Evolutionary conservation across 2,797 vertebrate species (phyloP), one percentile per base, ranked within the genome.

Genomic region (Mycteria americana): DNA sequence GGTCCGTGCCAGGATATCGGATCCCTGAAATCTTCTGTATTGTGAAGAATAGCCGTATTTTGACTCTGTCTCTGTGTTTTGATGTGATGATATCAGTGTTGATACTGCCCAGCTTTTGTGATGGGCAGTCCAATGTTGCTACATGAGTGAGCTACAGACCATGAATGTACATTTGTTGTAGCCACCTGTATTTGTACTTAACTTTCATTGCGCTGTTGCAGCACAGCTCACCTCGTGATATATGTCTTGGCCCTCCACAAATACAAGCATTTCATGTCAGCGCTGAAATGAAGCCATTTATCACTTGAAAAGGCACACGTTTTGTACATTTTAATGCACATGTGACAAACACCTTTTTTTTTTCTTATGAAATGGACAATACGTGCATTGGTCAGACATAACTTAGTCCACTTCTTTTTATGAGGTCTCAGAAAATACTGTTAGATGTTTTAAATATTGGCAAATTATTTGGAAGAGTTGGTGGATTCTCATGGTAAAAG

Each of bases 141-240:
- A 2, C 46, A 17, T 1, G 16, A 86, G n/a, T 6, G 53, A 78
- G 28, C 64, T 30, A 2, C 8, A 15, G 57, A 37, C n/a, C 53
- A 28, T 9, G 46, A n/a, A n/a, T 7, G 51, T 83, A 60, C 21
- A 0, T 50, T 88, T 63, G 75, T 82, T 94, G 41, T 33, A 88
- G 48, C 46, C 91, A 93, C 68, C 89, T 86, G 62, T 67, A 6
- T 75, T 94, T 93, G 85, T 81, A 33, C 88, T 96, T 85, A 77
- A 78, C 63, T 62, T 83, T 27, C 6, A 23, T 63, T 85, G 13
- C 30, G 50, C 70, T 80, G 22, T 19, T 77, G 63, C 41, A 92
- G 41, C 70, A 64, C 23, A 75, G 50, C 63, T 93, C 50, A 88
- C 23, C 46, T 67, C 1, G 0, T 56, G 72, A 53, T 70, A 15